Conservation (phyloP, 2,113 vertebrate genomes). For the Entelurus aequoreus region DNA sequence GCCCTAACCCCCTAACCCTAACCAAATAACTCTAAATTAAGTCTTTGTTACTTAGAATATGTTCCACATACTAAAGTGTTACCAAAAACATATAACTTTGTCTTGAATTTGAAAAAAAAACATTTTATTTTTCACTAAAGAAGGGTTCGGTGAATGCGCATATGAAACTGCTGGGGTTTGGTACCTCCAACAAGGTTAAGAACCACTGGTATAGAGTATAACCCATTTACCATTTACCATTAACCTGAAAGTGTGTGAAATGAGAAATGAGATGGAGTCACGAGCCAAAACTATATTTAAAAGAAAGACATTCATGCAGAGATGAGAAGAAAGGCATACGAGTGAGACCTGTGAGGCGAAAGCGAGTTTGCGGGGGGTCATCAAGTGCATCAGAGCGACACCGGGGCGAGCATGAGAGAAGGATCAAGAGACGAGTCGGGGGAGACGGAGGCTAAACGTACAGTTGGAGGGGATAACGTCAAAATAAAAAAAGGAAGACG, state of each 20-base stretch:
- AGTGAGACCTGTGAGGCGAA: background rate
- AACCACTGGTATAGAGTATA: too few species aligned
- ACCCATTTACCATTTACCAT: too few species aligned
- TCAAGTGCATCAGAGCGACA: background rate
- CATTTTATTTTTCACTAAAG: too few species aligned
- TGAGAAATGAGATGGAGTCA: constrained; percentile 2
- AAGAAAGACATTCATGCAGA: constrained; percentile 2
- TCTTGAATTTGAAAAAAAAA: too few species aligned
- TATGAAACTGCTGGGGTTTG: too few species aligned
- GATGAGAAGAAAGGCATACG: background rate
- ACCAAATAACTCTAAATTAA: too few species aligned
- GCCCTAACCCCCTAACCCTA: too few species aligned
- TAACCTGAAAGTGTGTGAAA: constrained; percentile 20
- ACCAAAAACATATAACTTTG: too few species aligned
- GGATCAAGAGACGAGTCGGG: constrained; percentile 14
- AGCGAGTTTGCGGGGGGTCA: background rate
- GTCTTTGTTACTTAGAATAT: too few species aligned
- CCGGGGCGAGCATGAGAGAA: constrained; percentile 7
- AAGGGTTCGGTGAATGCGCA: too few species aligned
- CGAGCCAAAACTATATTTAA: constrained; percentile 1
- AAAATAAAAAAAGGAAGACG: constrained; percentile 22
- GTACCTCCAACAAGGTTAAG: too few species aligned
- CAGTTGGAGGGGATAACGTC: constrained; percentile 6
- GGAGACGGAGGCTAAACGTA: background rate
- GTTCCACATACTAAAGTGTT: too few species aligned